Evolutionary conservation across 1,140 invertebrate species (phyloP).

Genomic region (Drosophila santomea): DNA sequence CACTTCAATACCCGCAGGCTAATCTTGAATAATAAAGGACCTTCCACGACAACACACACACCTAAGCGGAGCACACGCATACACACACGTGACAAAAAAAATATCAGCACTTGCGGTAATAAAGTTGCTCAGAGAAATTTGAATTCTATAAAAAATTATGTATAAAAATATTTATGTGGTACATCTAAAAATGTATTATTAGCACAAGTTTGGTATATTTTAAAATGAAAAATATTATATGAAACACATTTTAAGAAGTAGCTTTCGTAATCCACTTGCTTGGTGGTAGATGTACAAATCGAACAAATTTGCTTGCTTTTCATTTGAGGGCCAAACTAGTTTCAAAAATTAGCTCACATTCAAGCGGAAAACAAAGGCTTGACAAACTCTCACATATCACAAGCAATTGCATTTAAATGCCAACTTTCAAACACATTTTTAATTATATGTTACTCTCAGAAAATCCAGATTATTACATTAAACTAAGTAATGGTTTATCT

Average conservation of each 20-base stretch:
- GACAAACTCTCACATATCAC: slow-evolving; percentile 15
- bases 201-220: no score
- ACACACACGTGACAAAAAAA: background rate
- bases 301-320: background rate
- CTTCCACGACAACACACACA: slow-evolving; percentile 14
- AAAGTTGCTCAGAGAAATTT: no score
- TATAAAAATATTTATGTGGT: no score
- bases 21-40: slow-evolving; percentile 78
- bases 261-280: slow-evolving; percentile 19
- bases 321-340: slow-evolving; percentile 38
- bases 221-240: no score
- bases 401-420: no score
- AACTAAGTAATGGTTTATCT: background rate
- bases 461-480: background rate
- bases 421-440: background rate
- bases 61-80: slow-evolving; percentile 5
- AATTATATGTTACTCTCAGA: background rate
- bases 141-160: no score
- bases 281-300: slow-evolving; percentile 29
- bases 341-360: slow-evolving; percentile 27
- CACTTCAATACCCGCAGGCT: slow-evolving; percentile 75
- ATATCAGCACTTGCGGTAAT: no score
- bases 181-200: no score
- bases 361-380: slow-evolving; percentile 17
- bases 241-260: no score